Evolutionary conservation across 2,888 invertebrate species (phyloP).

Genomic region (Synergus itoensis): DNA sequence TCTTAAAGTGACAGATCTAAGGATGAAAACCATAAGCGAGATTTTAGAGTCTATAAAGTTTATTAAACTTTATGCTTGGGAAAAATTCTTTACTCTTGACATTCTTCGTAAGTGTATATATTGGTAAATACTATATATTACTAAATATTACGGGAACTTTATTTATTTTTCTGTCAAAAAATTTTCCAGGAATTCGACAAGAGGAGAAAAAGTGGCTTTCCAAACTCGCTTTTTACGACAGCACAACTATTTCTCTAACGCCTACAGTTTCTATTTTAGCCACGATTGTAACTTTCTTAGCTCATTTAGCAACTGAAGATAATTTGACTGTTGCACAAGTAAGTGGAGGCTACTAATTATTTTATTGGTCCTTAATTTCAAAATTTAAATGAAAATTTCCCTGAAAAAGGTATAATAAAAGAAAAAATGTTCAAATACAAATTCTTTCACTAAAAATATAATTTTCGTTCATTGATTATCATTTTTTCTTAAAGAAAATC

Average conservation of each 20-base stretch:
- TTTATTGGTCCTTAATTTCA: background rate
- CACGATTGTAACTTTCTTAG: conserved; percentile 81
- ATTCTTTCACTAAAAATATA: background rate
- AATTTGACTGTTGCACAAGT: conserved; percentile 83
- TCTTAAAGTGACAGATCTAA: conserved; percentile 65
- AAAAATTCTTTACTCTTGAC: conserved; percentile 80
- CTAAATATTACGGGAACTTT: background rate
- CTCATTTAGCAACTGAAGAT: conserved; percentile 80
- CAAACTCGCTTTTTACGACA: conserved; percentile 81
- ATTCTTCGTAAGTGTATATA: conserved; percentile 72
- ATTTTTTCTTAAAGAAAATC: background rate
- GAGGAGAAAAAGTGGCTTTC: conserved; percentile 79
- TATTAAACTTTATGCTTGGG: conserved; percentile 85
- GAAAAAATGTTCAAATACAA: background rate
- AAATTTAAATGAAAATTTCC: conserved; percentile 14
- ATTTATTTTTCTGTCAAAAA: background rate
- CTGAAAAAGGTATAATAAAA: background rate
- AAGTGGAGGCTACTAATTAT: conserved; percentile 50
- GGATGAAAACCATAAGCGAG: conserved; percentile 81
- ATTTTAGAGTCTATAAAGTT: conserved; percentile 81
- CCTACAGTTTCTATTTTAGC: conserved; percentile 82
- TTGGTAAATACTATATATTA: background rate
- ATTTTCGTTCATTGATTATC: background rate
- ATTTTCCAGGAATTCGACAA: conserved; percentile 78
- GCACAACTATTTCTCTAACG: conserved; percentile 81